phyloP scores from a whole-genome alignment of 2,113 vertebrate species.

The Zootoca vivipara region DNA sequence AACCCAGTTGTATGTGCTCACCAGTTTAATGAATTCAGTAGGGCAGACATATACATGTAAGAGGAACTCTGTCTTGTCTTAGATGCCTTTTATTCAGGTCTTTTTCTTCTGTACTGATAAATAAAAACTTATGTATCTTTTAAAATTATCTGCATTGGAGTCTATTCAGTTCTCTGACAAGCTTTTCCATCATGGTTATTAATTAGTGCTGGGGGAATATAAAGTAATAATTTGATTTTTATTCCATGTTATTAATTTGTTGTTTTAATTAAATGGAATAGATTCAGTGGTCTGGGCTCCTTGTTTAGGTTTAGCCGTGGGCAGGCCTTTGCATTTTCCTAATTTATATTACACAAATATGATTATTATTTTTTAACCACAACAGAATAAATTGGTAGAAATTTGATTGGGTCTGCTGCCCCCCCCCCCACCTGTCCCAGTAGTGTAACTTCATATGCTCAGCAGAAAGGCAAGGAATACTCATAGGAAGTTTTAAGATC shows the following conservation, averaged over 20 bases:
- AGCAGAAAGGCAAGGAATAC: neutral
- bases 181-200: neutral
- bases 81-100: neutral
- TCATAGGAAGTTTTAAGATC: neutral
- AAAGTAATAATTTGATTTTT: slow-evolving; percentile 29
- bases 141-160: neutral
- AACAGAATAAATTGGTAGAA: fast-evolving
- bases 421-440: neutral
- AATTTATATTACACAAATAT: fast-evolving
- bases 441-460: neutral
- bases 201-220: slow-evolving; percentile 21
- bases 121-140: neutral
- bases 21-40: neutral
- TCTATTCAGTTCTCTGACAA: neutral
- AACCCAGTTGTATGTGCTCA: neutral
- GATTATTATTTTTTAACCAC: neutral
- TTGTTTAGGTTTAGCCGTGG: fast-evolving
- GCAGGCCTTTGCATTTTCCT: neutral
- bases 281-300: neutral
- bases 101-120: neutral
- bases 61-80: neutral
- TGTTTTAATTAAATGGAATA: neutral
- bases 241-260: slow-evolving; percentile 22
- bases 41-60: neutral
- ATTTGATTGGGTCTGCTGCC: neutral